phyloP scores from a whole-genome alignment of 2,888 invertebrate species.

The Pterobdella sp. region DNA sequence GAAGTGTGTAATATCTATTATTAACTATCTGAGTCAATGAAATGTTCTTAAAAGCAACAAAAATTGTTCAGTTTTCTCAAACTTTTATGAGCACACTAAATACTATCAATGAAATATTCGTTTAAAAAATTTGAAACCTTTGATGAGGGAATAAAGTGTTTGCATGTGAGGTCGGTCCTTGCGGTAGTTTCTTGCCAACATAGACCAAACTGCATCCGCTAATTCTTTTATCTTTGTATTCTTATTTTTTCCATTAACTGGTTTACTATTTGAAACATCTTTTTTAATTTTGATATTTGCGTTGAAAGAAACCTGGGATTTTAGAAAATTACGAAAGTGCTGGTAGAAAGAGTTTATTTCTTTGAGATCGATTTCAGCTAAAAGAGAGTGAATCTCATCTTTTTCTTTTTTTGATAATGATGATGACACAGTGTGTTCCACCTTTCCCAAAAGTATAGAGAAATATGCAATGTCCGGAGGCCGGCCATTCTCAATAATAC shows the following conservation, averaged over 20 bases:
- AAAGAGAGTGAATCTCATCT: background rate
- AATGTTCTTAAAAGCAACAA: too few species aligned
- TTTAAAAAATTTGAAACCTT: background rate
- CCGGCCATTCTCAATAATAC: background rate
- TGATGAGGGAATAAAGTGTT: slow-evolving; percentile 18
- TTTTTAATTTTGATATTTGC: background rate
- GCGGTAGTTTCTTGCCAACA: slow-evolving; percentile 18
- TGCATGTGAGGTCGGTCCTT: slow-evolving; percentile 23
- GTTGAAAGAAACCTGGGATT: background rate
- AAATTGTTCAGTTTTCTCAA: too few species aligned
- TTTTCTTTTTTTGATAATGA: background rate
- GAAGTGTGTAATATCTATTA: too few species aligned
- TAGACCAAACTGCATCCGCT: slow-evolving; percentile 6
- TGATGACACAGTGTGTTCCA: background rate
- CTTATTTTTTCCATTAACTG: background rate
- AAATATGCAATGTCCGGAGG: slow-evolving; percentile 9
- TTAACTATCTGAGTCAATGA: too few species aligned
- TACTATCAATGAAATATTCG: background rate
- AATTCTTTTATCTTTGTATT: background rate
- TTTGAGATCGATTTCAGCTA: slow-evolving; percentile 2
- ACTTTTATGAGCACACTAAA: too few species aligned
- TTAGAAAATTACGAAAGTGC: background rate
- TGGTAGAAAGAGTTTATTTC: background rate
- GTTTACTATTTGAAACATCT: background rate
- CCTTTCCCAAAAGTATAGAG: background rate